A percentile compares a stretch with the other conserved stretches of the same genome.
Conservation (phyloP, 2,113 vertebrate genomes). For the Thomomys bottae region DNA sequence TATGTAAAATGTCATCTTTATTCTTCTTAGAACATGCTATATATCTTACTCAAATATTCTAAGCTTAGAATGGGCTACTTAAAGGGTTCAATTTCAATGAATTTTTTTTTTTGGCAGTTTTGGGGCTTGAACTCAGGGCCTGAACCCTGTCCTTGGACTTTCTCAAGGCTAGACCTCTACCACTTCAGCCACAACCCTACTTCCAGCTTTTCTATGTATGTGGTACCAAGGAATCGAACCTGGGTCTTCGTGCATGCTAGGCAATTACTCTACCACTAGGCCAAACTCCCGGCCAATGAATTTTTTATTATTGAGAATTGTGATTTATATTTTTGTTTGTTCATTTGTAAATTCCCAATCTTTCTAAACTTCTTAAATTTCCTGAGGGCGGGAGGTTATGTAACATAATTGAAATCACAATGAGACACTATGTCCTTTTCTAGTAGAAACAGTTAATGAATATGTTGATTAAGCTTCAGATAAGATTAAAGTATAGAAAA, state of each 20-base stretch:
- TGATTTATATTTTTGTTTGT: constrained; percentile 44
- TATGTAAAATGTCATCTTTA: background rate
- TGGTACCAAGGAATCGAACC: too few species aligned
- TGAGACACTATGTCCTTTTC: constrained; percentile 25
- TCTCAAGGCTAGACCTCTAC: too few species aligned
- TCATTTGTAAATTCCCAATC: constrained; percentile 24
- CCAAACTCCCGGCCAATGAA: too few species aligned
- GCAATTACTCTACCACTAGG: too few species aligned
- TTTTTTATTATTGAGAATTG: constrained; percentile 36
- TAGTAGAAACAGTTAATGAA: constrained; percentile 15
- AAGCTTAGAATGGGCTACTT: constrained; percentile 37
- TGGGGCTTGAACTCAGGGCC: too few species aligned
- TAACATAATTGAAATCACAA: constrained; percentile 2
- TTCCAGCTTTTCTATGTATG: too few species aligned
- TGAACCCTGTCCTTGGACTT: too few species aligned
- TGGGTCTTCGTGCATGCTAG: too few species aligned
- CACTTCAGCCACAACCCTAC: too few species aligned
- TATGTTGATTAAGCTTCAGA: constrained; percentile 3
- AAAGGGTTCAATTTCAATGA: background rate
- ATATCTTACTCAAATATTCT: background rate
- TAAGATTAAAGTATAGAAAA: constrained; percentile 38
- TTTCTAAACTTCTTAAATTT: constrained; percentile 39
- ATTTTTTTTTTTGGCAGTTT: too few species aligned
- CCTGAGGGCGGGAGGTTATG: background rate
- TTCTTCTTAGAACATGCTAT: background rate